Percentiles rank a stretch among this genome's conserved stretches.
These are phyloP conservation scores for Sabellastarte sp. DNA, from an alignment of 2,888 invertebrate species.

Conservation along the genomic window DNA sequence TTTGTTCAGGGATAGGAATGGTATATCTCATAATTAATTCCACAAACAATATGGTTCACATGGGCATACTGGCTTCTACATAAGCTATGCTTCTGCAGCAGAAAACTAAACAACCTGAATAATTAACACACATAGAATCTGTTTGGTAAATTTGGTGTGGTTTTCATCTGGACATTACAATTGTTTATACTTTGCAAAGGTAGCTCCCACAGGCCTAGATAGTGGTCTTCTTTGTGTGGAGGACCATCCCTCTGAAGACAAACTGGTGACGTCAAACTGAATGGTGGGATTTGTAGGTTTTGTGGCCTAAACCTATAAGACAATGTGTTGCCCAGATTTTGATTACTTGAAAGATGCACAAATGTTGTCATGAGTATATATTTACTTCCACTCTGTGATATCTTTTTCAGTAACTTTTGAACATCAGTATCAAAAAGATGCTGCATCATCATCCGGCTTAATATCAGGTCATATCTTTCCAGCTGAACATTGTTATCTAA, in stretches of 20 bases:
- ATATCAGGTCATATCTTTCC: constrained; percentile 26
- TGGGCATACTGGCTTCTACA: no score
- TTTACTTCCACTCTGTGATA: neutral
- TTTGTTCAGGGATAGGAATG: no score
- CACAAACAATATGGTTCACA: no score
- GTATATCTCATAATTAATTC: no score
- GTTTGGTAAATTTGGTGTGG: no score
- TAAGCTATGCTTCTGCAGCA: no score
- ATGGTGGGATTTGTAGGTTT: constrained; percentile 30
- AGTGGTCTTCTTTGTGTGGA: constrained; percentile 23
- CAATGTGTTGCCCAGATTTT: constrained; percentile 31
- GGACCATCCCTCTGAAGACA: constrained; percentile 30
- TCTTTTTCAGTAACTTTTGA: neutral
- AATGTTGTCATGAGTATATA: constrained; percentile 28
- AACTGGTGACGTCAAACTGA: constrained; percentile 23
- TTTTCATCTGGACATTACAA: no score
- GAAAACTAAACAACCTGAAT: no score
- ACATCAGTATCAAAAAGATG: constrained; percentile 25
- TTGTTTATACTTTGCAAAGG: no score
- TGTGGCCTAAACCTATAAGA: constrained; percentile 22
- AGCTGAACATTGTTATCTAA: constrained; percentile 6
- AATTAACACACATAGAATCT: no score
- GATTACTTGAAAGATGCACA: constrained; percentile 10
- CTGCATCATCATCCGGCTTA: constrained; percentile 29
- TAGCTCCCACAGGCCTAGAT: constrained; percentile 26